Evolutionary conservation across 2,113 vertebrate species (phyloP), one percentile per base, ranked within the genome.

Genomic region (Picathartes gymnocephalus): DNA sequence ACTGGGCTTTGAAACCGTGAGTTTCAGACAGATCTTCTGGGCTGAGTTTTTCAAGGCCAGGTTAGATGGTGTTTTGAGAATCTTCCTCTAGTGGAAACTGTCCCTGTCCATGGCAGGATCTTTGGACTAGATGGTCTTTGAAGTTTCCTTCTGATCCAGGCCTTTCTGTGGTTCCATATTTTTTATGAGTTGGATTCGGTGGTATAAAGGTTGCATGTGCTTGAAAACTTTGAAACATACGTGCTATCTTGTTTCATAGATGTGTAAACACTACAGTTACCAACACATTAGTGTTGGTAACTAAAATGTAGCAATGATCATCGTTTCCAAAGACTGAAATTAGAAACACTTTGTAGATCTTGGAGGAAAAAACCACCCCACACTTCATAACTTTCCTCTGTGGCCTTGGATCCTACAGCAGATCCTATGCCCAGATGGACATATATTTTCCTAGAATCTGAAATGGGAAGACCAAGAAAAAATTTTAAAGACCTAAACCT

Each of bases 281-380:
- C n/a, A n/a, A n/a, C 19, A 7, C 31, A 4, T 64, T 61, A 24
- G 22, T 25, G 17, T 31, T 81, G 28, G 6, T 68, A 42, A 68
- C 25, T 71, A 37, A 82, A 94, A 42, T 42, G 6, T 16, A 62
- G 35, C 17, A 76, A 33, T 64, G 8, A 18, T 51, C 8, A 5
- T 17, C 37, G 8, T 71, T 44, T 74, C 27, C 35, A 24, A 33
- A 80, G 21, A 20, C 15, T 33, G 33, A 76, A 77, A 71, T 37
- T 11, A 58, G 16, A 85, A 82, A 50, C 33, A 19, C 24, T 76
- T 64, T 53, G 12, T 39, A 40, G 70, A 57, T 4, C 12, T 85
- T 70, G 39, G 37, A 81, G 31, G 27, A 8, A 42, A 64, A 62
- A 71, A 37, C 0, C 0, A 2, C 0, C 7, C 14, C 10, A 2